A percentile compares a stretch with the other conserved stretches of the same genome.
Evolutionary conservation across 2,113 vertebrate genomes (phyloP).

Genomic region (Perca flavescens): DNA sequence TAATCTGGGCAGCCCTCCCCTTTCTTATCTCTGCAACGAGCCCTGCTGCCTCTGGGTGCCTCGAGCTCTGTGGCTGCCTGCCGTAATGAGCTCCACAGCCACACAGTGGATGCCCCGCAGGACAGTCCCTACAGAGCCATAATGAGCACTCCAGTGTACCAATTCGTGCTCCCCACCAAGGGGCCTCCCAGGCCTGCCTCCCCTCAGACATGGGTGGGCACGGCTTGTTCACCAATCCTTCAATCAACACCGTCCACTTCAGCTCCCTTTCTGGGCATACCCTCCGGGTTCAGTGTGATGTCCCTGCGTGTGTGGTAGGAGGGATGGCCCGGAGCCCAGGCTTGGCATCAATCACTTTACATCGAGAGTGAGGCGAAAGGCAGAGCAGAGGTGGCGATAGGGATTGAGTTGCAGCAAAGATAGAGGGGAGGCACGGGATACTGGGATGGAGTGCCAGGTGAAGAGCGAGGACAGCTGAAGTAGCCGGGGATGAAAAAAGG

Average conservation of each 20-base stretch:
- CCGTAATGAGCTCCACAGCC: slow-evolving; percentile 86
- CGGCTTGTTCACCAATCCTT: slow-evolving; percentile 64
- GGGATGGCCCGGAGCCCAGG: slow-evolving; percentile 71
- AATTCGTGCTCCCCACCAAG: slow-evolving; percentile 77
- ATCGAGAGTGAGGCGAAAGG: slow-evolving; percentile 55
- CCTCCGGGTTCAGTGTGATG: slow-evolving; percentile 65
- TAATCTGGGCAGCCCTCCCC: slow-evolving; percentile 84
- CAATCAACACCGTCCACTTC: slow-evolving; percentile 54
- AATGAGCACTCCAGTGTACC: slow-evolving; percentile 86
- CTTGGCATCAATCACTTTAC: slow-evolving; percentile 74
- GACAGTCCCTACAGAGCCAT: slow-evolving; percentile 84
- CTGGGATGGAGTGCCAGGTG: slow-evolving; percentile 57
- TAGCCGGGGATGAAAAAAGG: slow-evolving; percentile 59
- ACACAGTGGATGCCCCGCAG: slow-evolving; percentile 80
- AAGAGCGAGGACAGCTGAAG: slow-evolving; percentile 68
- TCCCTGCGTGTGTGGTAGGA: slow-evolving; percentile 58
- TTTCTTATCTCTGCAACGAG: slow-evolving; percentile 68
- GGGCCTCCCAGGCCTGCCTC: slow-evolving; percentile 73
- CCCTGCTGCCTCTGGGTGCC: slow-evolving; percentile 71
- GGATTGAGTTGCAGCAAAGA: slow-evolving; percentile 68
- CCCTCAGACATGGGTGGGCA: slow-evolving; percentile 81
- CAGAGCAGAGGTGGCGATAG: slow-evolving; percentile 65
- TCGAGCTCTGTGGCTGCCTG: slow-evolving; percentile 71
- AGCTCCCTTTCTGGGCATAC: slow-evolving; percentile 60
- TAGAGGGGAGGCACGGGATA: slow-evolving; percentile 51